Evolutionary conservation across 92 coral and sea anemone species (phyloP), one percentile per base, ranked within the genome.

Genomic region (Virgularia gustaviana): DNA sequence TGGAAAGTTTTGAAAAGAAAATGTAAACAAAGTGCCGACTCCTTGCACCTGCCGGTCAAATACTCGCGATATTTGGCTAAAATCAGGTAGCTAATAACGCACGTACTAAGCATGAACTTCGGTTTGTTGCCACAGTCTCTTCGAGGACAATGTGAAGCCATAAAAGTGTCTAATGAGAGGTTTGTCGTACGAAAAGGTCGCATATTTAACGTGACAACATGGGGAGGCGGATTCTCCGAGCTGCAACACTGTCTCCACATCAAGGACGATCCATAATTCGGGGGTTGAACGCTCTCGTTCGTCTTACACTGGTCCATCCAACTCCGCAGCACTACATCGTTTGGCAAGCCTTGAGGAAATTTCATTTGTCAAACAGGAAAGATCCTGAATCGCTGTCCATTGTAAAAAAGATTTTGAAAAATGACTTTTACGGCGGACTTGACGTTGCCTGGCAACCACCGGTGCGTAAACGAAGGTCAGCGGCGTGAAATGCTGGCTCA

Each of bases 61-160:
- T n/a, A n/a, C n/a, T n/a, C n/a, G n/a, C n/a, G n/a, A n/a, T n/a
- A n/a, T n/a, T n/a, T n/a, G n/a, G n/a, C n/a, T n/a, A n/a, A n/a
- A n/a, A n/a, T n/a, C n/a, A n/a, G n/a, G n/a, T n/a, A n/a, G n/a
- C n/a, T n/a, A n/a, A n/a, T 24, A 18, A 2, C 8, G 24, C 12
- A 70, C 97, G 81, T 75, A 92, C 97, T 89, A 49, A 92, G 79
- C 49, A 92, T 74, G 67, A 86, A 92, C 66, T 88, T 92, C 65
- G 89, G 97, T 65, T 96, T 89, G 52, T 84, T 73, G 73, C 81
- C 85, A 83, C 91, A 89, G 68, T 82, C 84, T 86, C 92, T 79
- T 43, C 92, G 83, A 34, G 97, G 92, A 49, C 92, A 89, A 52
- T 92, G 97, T 33, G 97, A 90, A 13, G 97, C 90, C 97, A 92